Conservation (phyloP, 2,888 invertebrate species). For the Villa cingulata region DNA sequence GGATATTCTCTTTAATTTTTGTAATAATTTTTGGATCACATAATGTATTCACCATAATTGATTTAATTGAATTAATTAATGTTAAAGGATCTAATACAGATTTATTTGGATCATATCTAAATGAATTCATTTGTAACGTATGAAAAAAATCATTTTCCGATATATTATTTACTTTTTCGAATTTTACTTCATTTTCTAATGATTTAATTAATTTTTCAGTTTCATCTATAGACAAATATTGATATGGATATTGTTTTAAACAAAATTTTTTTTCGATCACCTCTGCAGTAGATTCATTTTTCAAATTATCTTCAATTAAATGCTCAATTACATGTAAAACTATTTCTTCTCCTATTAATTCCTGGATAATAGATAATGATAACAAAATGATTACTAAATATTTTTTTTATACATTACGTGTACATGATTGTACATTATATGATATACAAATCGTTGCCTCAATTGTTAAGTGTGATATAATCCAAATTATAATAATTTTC, state of each 20-base stretch:
- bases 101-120: neutral
- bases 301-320: neutral
- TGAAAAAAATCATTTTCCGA: neutral
- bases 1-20: neutral
- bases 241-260: neutral
- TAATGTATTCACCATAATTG: neutral
- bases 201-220: neutral
- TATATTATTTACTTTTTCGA: neutral
- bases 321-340: neutral
- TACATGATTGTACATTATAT: too few relatives aligned
- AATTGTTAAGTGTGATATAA: too few relatives aligned
- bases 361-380: too few relatives aligned
- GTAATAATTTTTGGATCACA: neutral
- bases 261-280: too few relatives aligned
- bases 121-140: neutral
- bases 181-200: neutral
- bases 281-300: too few relatives aligned
- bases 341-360: neutral
- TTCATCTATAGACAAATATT: neutral
- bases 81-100: neutral
- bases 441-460: too few relatives aligned
- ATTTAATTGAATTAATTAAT: neutral
- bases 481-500: neutral
- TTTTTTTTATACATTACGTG: too few relatives aligned
- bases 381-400: too few relatives aligned